Percentiles rank a stretch among this genome's conserved stretches.
phyloP scores from a whole-genome alignment of 2,113 vertebrate species.

The Isichthys henryi region DNA sequence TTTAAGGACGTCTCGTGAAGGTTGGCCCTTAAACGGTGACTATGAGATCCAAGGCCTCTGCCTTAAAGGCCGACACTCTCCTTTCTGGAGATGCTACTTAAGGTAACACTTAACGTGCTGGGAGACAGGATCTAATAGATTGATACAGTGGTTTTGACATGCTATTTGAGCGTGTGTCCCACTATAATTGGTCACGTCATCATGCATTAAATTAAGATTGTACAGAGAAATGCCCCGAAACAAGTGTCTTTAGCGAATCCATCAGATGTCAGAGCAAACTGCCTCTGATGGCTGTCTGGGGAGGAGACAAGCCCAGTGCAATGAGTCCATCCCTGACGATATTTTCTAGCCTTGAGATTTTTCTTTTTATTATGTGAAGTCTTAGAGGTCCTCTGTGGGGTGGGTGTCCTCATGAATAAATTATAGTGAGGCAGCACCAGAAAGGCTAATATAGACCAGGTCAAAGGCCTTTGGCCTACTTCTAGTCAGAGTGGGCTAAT shows the following conservation, averaged over 20 bases:
- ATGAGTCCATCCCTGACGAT: conserved; percentile 13
- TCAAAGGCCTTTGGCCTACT: conserved; percentile 15
- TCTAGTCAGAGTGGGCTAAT: not conserved
- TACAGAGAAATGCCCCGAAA: conserved; percentile 78
- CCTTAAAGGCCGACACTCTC: conserved; percentile 67
- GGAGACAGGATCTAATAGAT: conserved; percentile 72
- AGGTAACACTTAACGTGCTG: conserved; percentile 71
- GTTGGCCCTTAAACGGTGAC: conserved; percentile 41
- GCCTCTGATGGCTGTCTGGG: conserved; percentile 66
- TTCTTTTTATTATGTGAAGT: not conserved
- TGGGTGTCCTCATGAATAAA: conserved; percentile 24
- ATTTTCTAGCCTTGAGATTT: conserved; percentile 18
- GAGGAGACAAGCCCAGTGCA: conserved; percentile 48
- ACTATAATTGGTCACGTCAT: conserved; percentile 85
- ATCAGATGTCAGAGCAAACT: conserved; percentile 71
- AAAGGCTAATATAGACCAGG: conserved; percentile 30
- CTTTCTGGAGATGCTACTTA: conserved; percentile 52
- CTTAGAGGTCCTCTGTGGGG: not conserved
- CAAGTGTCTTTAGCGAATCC: conserved; percentile 76
- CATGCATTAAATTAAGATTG: conserved; percentile 83
- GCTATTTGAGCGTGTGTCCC: conserved; percentile 77
- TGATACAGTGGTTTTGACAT: conserved; percentile 91
- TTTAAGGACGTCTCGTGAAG: conserved; percentile 32
- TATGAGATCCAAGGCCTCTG: conserved; percentile 53
- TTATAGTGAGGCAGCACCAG: conserved; percentile 33